phyloP scores from a whole-genome alignment of 2,888 invertebrate genomes.

The Eurytoma californica region DNA sequence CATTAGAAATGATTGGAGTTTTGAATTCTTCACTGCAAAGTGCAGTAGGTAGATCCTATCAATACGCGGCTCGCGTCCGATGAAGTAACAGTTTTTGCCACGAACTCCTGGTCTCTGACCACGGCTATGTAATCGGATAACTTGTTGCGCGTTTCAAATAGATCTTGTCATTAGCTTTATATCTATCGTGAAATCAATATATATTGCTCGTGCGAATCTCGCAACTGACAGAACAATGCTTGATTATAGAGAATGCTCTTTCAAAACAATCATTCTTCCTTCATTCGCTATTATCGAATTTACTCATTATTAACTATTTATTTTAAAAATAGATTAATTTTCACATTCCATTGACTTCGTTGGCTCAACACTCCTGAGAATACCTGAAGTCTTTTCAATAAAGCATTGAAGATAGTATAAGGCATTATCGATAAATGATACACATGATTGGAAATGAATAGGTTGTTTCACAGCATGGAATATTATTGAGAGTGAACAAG shows the following conservation, averaged over 20 bases:
- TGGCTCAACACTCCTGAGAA: too few relatives aligned
- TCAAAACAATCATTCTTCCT: neutral
- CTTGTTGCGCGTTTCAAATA: conserved; percentile 59
- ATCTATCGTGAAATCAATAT: conserved; percentile 51
- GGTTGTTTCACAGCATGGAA: too few relatives aligned
- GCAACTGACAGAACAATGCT: conserved; percentile 44
- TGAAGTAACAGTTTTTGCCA: conserved; percentile 44
- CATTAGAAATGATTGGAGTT: too few relatives aligned
- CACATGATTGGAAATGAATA: too few relatives aligned
- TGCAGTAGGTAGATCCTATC: neutral
- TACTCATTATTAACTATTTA: too few relatives aligned
- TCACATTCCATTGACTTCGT: too few relatives aligned
- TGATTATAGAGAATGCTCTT: neutral
- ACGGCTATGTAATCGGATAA: conserved; percentile 59
- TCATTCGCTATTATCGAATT: neutral
- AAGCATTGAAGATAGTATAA: too few relatives aligned
- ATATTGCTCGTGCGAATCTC: neutral
- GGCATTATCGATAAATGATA: too few relatives aligned
- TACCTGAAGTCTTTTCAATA: too few relatives aligned
- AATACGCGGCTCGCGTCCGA: conserved; percentile 18
- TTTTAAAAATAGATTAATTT: too few relatives aligned
- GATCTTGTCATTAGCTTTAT: conserved; percentile 48
- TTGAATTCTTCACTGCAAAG: too few relatives aligned
- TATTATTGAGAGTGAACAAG: too few relatives aligned
- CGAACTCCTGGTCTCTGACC: conserved; percentile 33